These are phyloP conservation scores for human (Homo sapiens) DNA, from an alignment of 2,113 vertebrate genomes.

Conservation along the genomic window DNA sequence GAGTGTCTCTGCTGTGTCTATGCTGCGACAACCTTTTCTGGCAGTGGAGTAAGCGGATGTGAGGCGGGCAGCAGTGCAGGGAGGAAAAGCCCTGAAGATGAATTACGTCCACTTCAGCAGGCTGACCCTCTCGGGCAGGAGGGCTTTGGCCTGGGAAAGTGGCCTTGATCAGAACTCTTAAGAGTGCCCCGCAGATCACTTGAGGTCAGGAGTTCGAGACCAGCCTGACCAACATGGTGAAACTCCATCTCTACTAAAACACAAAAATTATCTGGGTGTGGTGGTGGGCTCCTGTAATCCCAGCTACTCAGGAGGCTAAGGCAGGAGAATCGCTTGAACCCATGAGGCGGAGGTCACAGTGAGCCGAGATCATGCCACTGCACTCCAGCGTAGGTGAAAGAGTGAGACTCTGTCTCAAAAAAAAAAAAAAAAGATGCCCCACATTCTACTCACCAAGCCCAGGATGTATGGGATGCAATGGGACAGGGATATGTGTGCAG, in stretches of 20 bases:
- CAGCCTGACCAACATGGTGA: no score
- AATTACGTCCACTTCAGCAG: neutral
- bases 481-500: accelerated
- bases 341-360: no score
- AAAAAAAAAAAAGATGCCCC: no score
- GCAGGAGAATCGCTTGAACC: no score
- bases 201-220: no score
- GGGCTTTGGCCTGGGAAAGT: neutral
- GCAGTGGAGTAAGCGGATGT: accelerated
- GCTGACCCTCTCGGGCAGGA: neutral
- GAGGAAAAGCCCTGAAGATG: neutral
- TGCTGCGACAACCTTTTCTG: neutral
- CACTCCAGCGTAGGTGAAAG: no score
- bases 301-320: no score
- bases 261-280: no score
- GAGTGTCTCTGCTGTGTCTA: neutral
- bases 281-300: no score
- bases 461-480: neutral
- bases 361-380: no score
- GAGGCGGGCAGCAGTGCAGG: neutral
- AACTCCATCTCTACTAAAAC: no score
- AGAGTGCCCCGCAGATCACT: neutral
- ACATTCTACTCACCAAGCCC: neutral
- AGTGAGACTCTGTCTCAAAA: no score
- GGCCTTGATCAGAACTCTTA: neutral